phyloP scores from a whole-genome alignment of 2,888 invertebrate genomes.

The Hirudinaria manillensis region DNA sequence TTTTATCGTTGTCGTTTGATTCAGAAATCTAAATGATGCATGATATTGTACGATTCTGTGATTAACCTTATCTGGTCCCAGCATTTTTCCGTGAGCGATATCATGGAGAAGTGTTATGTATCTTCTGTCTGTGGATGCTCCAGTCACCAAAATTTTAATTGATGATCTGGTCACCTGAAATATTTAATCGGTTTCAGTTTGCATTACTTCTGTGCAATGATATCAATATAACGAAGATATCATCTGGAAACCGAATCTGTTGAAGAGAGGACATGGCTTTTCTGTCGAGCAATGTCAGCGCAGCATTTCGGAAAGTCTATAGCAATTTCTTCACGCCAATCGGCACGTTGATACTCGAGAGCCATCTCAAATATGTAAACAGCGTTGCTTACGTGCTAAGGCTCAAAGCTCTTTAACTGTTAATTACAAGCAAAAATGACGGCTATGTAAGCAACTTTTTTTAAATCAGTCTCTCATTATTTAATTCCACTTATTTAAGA shows the following conservation, averaged over 20 bases:
- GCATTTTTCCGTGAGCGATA: conserved; percentile 21
- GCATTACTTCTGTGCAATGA: neutral
- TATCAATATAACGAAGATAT: neutral
- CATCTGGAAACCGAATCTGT: neutral
- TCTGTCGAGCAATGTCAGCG: conserved; percentile 1
- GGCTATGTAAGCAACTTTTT: too few species aligned
- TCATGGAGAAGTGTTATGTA: conserved; percentile 21
- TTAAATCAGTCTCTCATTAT: too few species aligned
- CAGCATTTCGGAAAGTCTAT: conserved; percentile 10
- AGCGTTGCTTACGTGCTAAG: too few species aligned
- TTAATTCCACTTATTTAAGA: too few species aligned
- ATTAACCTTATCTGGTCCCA: neutral
- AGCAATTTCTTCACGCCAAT: conserved; percentile 15
- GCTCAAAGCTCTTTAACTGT: too few species aligned
- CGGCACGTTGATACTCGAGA: conserved; percentile 5
- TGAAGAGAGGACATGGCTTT: neutral
- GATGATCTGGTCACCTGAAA: neutral
- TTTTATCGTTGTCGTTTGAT: too few species aligned
- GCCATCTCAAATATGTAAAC: neutral
- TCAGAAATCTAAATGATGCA: neutral
- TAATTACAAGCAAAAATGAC: too few species aligned
- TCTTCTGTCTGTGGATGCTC: conserved; percentile 13
- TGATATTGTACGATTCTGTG: neutral
- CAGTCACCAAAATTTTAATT: conserved; percentile 9
- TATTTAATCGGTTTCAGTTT: neutral